Conservation (phyloP, 2,888 invertebrate genomes). For the Drosophila falleni region DNA sequence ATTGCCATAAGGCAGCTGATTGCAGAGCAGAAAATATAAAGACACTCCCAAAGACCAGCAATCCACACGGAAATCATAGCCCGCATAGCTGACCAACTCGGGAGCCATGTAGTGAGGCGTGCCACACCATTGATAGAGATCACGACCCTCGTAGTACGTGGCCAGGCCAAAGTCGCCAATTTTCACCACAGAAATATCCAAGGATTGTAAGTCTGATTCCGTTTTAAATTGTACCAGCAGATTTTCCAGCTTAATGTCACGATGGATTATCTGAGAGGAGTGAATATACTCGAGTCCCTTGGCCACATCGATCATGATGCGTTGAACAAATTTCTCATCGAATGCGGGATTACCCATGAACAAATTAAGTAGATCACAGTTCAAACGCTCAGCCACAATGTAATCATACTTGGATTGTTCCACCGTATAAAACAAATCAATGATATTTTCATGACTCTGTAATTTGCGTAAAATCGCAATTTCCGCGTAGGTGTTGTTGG, state of each 20-base stretch:
- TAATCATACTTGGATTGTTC: conserved; percentile 20
- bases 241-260: conserved; percentile 45
- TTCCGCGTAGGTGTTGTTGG: conserved; percentile 11
- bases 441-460: conserved; percentile 41
- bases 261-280: conserved; percentile 32
- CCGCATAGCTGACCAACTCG: conserved; percentile 23
- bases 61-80: conserved; percentile 42
- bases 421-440: conserved; percentile 39
- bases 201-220: fast-evolving
- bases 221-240: conserved; percentile 17
- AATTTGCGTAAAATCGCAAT: conserved; percentile 32
- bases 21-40: conserved; percentile 25
- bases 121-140: conserved; percentile 28
- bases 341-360: background rate
- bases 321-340: conserved; percentile 2
- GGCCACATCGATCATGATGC: conserved; percentile 16
- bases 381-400: conserved; percentile 26
- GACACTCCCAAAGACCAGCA: conserved; percentile 42
- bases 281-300: conserved; percentile 35
- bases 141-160: conserved; percentile 14
- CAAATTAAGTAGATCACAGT: conserved; percentile 25
- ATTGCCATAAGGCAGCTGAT: conserved; percentile 26
- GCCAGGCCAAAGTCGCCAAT: conserved; percentile 48
- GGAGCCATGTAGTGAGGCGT: conserved; percentile 44
- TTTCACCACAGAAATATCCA: conserved; percentile 12